Evolutionary conservation across 2,888 invertebrate genomes (phyloP).

Genomic region (Amphimallon solstitiale): DNA sequence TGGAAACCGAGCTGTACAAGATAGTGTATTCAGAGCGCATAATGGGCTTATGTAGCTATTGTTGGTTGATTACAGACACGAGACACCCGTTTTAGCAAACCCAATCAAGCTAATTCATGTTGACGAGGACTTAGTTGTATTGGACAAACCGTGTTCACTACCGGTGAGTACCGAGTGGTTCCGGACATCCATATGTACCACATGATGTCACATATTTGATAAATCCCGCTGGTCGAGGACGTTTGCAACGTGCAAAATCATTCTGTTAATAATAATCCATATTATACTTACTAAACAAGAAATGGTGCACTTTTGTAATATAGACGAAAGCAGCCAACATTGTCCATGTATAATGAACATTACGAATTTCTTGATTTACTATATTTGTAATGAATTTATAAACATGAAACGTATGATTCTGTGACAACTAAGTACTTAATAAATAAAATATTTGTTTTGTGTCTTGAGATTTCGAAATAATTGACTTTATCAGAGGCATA

Average conservation of each 20-base stretch:
- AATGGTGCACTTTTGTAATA: not conserved
- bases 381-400: too few relatives aligned
- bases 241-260: not conserved
- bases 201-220: not conserved
- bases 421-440: too few relatives aligned
- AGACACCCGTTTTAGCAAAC: slow-evolving; percentile 85
- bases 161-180: slow-evolving; percentile 72
- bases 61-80: slow-evolving; percentile 74
- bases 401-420: too few relatives aligned
- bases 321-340: too few relatives aligned
- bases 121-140: slow-evolving; percentile 85
- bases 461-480: too few relatives aligned
- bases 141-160: slow-evolving; percentile 90
- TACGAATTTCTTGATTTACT: too few relatives aligned
- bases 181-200: not conserved
- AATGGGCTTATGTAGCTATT: slow-evolving; percentile 40
- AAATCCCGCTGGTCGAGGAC: not conserved
- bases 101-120: slow-evolving; percentile 84
- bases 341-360: too few relatives aligned
- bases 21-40: not conserved
- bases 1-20: too few relatives aligned
- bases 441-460: too few relatives aligned
- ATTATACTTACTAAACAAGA: not conserved
- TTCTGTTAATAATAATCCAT: not conserved
- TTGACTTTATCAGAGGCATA: too few relatives aligned